Percentiles rank a stretch among this genome's conserved stretches.
Evolutionary conservation across 2,888 invertebrate species (phyloP).

Genomic region (Andrena haemorrhoa): DNA sequence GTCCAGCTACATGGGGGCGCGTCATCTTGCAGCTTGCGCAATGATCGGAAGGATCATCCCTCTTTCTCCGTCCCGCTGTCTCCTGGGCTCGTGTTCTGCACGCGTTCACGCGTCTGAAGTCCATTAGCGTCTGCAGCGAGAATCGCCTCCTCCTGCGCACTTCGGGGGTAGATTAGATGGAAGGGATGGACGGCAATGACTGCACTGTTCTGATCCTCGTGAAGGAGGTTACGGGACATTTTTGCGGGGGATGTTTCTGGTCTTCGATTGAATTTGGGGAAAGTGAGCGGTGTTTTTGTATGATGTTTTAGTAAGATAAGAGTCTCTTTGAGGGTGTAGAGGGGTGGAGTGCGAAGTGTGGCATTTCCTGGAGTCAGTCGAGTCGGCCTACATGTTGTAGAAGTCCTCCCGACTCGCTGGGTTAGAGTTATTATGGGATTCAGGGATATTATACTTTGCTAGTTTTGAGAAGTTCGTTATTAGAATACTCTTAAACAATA

Average conservation of each 20-base stretch:
- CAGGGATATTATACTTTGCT: no score
- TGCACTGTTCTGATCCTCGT: conserved; percentile 13
- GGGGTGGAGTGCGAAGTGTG: no score
- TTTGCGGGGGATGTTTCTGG: conserved; percentile 4
- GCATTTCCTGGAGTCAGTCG: no score
- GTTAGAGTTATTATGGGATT: no score
- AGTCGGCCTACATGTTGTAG: no score
- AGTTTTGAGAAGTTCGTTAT: no score
- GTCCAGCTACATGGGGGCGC: conserved; percentile 67
- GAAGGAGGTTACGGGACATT: conserved; percentile 30
- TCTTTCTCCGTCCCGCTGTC: conserved; percentile 35
- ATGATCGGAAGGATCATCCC: conserved; percentile 65
- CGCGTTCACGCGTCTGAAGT: conserved; percentile 31
- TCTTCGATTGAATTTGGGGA: background rate
- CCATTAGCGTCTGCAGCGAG: conserved; percentile 58
- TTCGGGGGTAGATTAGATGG: conserved; percentile 1
- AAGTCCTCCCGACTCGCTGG: no score
- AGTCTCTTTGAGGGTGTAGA: no score
- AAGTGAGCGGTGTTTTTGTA: background rate
- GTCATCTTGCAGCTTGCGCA: conserved; percentile 81
- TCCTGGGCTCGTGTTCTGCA: conserved; percentile 6
- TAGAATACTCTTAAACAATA: no score
- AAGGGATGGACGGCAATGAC: conserved; percentile 32
- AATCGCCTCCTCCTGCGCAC: background rate
- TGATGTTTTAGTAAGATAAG: no score